phyloP scores from a whole-genome alignment of 2,113 vertebrate species.

The Prinia subflava region DNA sequence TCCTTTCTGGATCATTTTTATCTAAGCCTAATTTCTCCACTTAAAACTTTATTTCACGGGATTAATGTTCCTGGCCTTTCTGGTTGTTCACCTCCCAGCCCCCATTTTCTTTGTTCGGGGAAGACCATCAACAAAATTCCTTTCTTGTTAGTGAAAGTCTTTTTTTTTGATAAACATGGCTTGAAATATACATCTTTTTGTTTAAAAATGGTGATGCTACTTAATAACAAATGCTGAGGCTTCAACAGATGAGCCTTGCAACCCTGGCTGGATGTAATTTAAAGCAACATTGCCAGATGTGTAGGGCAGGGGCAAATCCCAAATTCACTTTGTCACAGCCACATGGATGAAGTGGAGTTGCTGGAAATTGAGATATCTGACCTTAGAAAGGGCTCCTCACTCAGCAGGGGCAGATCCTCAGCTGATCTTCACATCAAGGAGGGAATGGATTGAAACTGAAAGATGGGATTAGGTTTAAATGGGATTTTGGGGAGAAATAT shows the following conservation, averaged over 20 bases:
- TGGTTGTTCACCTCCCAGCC: background rate
- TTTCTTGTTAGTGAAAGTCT: conserved; percentile 14
- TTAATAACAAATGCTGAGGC: conserved; percentile 56
- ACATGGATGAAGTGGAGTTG: background rate
- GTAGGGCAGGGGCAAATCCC: background rate
- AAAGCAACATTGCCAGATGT: background rate
- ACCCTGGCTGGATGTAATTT: conserved; percentile 26
- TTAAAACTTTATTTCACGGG: background rate
- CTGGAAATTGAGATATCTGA: background rate
- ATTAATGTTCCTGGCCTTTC: background rate
- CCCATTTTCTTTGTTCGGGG: background rate
- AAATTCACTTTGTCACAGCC: background rate
- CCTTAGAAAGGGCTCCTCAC: background rate
- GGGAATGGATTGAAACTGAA: background rate
- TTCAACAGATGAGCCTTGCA: background rate
- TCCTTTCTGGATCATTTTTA: background rate
- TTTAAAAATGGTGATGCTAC: conserved; percentile 51
- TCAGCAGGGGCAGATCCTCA: background rate
- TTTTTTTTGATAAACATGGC: conserved; percentile 36
- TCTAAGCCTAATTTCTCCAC: background rate
- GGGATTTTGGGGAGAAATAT: background rate
- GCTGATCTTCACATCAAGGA: background rate
- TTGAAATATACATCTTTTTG: conserved; percentile 40
- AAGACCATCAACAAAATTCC: conserved; percentile 26
- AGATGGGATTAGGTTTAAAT: background rate